Evolutionary conservation across 2,888 invertebrate genomes (phyloP), one percentile per base, ranked within the genome.

Genomic region (Urechis unicinctus): DNA sequence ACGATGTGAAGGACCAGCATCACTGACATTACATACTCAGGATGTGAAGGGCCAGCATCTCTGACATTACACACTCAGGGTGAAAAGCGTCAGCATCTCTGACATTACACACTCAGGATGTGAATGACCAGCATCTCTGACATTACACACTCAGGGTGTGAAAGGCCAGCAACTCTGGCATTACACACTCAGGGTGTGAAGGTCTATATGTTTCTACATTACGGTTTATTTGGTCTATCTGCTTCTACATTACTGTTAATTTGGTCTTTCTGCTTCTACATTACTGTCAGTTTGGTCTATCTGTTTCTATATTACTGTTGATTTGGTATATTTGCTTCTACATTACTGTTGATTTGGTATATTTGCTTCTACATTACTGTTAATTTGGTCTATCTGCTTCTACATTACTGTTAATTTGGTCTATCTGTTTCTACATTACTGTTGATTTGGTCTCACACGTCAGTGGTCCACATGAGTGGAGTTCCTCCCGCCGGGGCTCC

Each of bases 401-500:
- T 36, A 13, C n/a, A n/a, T n/a, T n/a, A n/a, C n/a, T n/a, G n/a
- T n/a, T n/a, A n/a, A n/a, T n/a, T n/a, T n/a, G n/a, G n/a, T n/a
- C n/a, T n/a, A n/a, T n/a, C n/a, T n/a, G n/a, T n/a, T n/a, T n/a
- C n/a, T n/a, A n/a, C n/a, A n/a, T n/a, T n/a, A n/a, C n/a, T n/a
- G n/a, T n/a, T n/a, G n/a, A n/a, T n/a, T n/a, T n/a, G n/a, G n/a
- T 47, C 50, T 31, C 57, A 59, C 61, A 45, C 45, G 22, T 36
- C 45, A 28, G 59, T 61, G 2, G 61, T 61, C 61, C 63, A 63
- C 30, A 62, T 57, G 36, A 62, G 44, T 17, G 63, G 63, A 21
- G 63, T 60, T 17, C 63, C 63, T 1, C 43, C 52, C 1, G 63
- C 56, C 31, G 24, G 13, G 4, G 17, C 17, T 3, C 57, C 56